phyloP scores from a whole-genome alignment of 1,140 invertebrate species.

The Stegodyphus dumicola region DNA sequence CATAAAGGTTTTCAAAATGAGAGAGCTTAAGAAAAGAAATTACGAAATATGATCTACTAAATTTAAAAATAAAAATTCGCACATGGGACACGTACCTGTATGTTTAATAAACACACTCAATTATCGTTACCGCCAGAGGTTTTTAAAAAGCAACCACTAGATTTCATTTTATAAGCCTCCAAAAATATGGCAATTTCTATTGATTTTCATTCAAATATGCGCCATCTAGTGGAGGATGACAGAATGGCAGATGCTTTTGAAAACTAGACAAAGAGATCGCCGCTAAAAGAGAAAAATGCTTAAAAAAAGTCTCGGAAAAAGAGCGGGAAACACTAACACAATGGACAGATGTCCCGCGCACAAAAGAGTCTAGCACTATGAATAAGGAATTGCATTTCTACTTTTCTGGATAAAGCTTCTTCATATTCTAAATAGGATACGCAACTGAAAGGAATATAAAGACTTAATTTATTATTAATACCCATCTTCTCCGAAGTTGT shows the following conservation, averaged over 20 bases:
- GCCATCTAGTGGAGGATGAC: background rate
- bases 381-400: constrained; percentile 52
- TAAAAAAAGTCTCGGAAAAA: constrained; percentile 10
- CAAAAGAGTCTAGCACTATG: constrained; percentile 40
- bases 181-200: constrained; percentile 18
- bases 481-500: constrained; percentile 8
- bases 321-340: constrained; percentile 15
- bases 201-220: constrained; percentile 13
- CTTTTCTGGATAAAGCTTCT: constrained; percentile 38
- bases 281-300: constrained; percentile 4
- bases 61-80: too few relatives aligned
- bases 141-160: background rate
- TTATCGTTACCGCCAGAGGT: background rate
- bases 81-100: too few relatives aligned
- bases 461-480: constrained; percentile 50
- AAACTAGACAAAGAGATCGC: constrained; percentile 35
- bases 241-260: constrained; percentile 17
- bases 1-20: too few relatives aligned
- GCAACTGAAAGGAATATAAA: constrained; percentile 49
- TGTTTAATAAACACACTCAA: too few relatives aligned
- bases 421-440: constrained; percentile 49
- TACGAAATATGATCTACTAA: too few relatives aligned
- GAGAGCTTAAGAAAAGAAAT: too few relatives aligned
- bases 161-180: constrained; percentile 11
- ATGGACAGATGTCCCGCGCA: constrained; percentile 23